Evolutionary conservation across 2,113 vertebrate genomes (phyloP), one percentile per base, ranked within the genome.

Genomic region (Phocoena sinus): DNA sequence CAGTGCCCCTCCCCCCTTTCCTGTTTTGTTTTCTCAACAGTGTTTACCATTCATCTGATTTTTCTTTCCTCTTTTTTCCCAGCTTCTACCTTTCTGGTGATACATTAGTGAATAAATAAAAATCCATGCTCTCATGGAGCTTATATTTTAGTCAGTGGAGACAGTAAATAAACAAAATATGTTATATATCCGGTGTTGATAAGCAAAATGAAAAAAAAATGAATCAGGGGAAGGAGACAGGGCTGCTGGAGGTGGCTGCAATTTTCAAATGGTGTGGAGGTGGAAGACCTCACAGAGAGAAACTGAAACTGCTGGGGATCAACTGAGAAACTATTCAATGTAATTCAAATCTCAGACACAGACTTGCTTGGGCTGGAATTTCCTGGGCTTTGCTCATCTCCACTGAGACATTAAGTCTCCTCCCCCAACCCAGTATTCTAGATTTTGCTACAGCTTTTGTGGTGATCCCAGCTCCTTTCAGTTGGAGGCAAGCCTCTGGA

Each of bases 361-460:
- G 76, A 68, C 89, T 82, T 81, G 41, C 81, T 28, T 23, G 89
- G 67, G 23, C 81, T 94, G 97, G 79, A 93, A 92, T 93, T 96
- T 87, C 92, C 96, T 50, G 6, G 60, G 26, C 20, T 65, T 1
- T 81, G 53, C 71, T 85, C 83, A 60, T 96, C 18, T 80, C 33
- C 38, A 2, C 28, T 20, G 84, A 96, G 87, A 74, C 63, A 11
- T 20, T 10, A 20, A 86, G 83, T 58, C 38, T 26, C 63, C 33
- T 79, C 53, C 26, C 50, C 33, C n/a, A 53, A 41, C 36, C 53
- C 65, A 14, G 58, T 38, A 20, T 77, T 87, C 91, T 90, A 33
- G 90, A 80, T 89, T 94, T 76, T 68, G 63, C 76, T 74, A 3
- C 65, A 73, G 58, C n/a, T 86, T 89, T 70, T 91, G 50, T 44